These are phyloP conservation scores for Margarornis squamiger DNA, from an alignment of 2,797 vertebrate species.

Conservation along the genomic window DNA sequence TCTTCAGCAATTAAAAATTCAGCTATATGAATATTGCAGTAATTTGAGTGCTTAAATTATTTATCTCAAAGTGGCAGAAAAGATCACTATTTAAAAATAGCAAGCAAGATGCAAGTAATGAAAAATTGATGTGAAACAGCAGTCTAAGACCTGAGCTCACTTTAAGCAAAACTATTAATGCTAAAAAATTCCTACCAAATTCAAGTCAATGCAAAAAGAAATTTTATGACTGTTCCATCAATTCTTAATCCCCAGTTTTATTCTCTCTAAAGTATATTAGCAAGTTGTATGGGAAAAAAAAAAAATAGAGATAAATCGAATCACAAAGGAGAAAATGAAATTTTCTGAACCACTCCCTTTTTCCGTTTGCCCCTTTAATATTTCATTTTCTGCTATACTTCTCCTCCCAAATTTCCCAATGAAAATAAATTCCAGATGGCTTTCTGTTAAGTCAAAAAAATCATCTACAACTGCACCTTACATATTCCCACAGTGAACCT, in stretches of 20 bases:
- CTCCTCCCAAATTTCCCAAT: background rate
- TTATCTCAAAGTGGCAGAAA: conserved; percentile 29
- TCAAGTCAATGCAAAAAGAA: conserved; percentile 23
- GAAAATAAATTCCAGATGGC: conserved; percentile 32
- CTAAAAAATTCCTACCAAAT: conserved; percentile 4
- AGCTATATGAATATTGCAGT: conserved; percentile 55
- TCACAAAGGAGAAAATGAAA: conserved; percentile 32
- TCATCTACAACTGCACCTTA: conserved; percentile 61
- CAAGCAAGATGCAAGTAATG: background rate
- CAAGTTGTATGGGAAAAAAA: background rate
- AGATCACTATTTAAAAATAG: conserved; percentile 36
- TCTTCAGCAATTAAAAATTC: conserved; percentile 52
- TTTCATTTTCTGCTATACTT: background rate
- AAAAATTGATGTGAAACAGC: conserved; percentile 51
- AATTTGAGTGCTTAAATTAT: conserved; percentile 53
- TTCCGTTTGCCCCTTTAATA: background rate
- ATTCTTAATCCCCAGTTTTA: conserved; percentile 34
- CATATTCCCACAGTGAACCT: conserved; percentile 83
- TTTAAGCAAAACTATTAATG: background rate
- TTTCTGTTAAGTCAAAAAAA: conserved; percentile 64
- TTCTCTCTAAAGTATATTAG: background rate
- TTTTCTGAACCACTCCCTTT: background rate
- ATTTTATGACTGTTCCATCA: background rate
- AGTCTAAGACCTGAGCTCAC: conserved; percentile 19
- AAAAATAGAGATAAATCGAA: conserved; percentile 10